Base-by-base conservation (phyloP, 2,113 vertebrate species). In the Platycercus adscitus region DNA sequence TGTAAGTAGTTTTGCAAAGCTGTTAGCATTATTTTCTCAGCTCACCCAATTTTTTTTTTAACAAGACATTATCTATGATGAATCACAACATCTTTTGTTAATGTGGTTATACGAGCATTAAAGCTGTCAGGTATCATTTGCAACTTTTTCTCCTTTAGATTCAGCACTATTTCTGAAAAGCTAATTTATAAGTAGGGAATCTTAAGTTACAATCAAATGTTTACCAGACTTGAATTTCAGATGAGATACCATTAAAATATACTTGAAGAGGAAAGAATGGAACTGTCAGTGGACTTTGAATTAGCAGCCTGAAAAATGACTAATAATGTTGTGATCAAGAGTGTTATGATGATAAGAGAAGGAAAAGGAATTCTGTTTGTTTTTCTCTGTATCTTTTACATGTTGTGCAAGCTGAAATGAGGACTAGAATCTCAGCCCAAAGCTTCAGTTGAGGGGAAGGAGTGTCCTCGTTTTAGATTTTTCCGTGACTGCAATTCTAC, bases 21-120 rank as follows among this genome's bases (percentile, higher is more conserved):
- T 94, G 17, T 86, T 88, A 81, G 65, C 49, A 26, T 93, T 86
- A 88, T 91, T 91, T 94, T 91, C 82, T 89, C 44, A 75, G 65
- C 65, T 92, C 77, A 84, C 65, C 31, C 71, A 39, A 44, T 17
- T 56, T 87, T 72, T 87, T 80, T 80, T 94, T 86, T 88, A 4
- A 6, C 47, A 88, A 86, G 73, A 46, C 28, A 63, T 71, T 93
- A 75, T 83, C 72, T 90, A 1, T 84, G 80, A 81, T 93, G 82
- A 94, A 89, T 93, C 93, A 84, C 61, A 86, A 43, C n/a, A 87
- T 81, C 76, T 90, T 94, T 84, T 96, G 93, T 96, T 94, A 84
- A 94, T 93, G 37, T 21, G 77, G 78, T 83, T 95, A 80, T 68
- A 86, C 91, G 39, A 72, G 35, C 44, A 76, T 93, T 93, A 93